Conservation (phyloP, 2,888 invertebrate genomes). For the Siphlonurus alternatus region DNA sequence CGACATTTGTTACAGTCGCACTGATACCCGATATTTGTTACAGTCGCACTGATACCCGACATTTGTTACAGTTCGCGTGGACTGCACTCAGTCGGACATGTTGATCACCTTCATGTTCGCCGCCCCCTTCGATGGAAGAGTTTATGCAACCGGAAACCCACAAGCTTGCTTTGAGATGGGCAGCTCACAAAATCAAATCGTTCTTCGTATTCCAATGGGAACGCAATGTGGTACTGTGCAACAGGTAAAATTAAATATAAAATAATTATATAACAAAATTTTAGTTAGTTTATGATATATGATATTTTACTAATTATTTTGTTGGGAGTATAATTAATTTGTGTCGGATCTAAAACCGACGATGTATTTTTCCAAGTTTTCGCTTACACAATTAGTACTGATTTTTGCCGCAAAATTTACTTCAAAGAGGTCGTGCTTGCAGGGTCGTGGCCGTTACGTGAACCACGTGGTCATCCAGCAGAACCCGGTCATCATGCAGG, state of each 20-base stretch:
- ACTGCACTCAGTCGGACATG: conserved; percentile 30
- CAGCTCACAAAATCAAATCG: conserved; percentile 22
- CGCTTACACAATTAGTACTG: too few relatives aligned
- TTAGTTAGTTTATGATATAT: background rate
- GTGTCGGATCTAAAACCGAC: too few relatives aligned
- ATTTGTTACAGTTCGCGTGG: conserved; percentile 27
- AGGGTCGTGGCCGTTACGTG: conserved; percentile 26
- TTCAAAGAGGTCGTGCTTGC: conserved; percentile 2
- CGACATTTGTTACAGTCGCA: too few relatives aligned
- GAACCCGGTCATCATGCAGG: conserved; percentile 30
- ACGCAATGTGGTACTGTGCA: conserved; percentile 27
- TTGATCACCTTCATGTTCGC: conserved; percentile 27
- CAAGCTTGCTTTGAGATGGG: conserved; percentile 27
- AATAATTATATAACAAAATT: background rate
- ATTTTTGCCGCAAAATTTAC: background rate
- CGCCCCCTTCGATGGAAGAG: conserved; percentile 26
- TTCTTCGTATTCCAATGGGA: conserved; percentile 26
- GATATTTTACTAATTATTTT: too few relatives aligned
- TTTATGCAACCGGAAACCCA: conserved; percentile 29
- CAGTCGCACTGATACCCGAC: too few relatives aligned
- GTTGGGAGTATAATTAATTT: too few relatives aligned
- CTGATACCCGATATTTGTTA: too few relatives aligned
- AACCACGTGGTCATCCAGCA: conserved; percentile 30
- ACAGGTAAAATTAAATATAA: conserved; percentile 19
- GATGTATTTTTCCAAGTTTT: too few relatives aligned